Conservation (phyloP, 2,888 invertebrate genomes). For the Drosophila mayaguana region DNA sequence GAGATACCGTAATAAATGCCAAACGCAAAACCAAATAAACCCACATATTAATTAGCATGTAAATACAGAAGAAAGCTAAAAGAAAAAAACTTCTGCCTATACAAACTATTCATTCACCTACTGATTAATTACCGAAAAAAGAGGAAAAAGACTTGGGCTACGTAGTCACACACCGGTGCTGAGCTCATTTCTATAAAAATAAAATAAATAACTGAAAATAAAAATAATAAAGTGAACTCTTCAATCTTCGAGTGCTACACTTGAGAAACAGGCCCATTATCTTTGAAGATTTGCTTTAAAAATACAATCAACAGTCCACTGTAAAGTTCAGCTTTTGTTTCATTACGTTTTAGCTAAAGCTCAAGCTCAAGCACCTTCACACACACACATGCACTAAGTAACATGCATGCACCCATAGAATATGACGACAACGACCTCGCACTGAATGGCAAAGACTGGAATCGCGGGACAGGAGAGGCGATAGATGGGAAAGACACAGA, state of each 20-base stretch:
- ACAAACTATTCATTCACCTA: neutral
- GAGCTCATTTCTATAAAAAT: constrained; percentile 52
- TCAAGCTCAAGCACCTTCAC: constrained; percentile 50
- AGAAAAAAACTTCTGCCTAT: constrained; percentile 11
- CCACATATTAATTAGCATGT: constrained; percentile 15
- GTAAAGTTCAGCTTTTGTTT: constrained; percentile 48
- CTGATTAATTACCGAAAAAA: neutral
- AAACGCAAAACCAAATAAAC: constrained; percentile 34
- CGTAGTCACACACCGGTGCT: constrained; percentile 7
- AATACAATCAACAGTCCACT: constrained; percentile 25
- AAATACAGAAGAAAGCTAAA: constrained; percentile 8
- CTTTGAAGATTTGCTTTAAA: constrained; percentile 41
- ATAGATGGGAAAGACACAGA: constrained; percentile 17
- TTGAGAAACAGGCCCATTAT: constrained; percentile 48
- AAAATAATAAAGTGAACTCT: constrained; percentile 26
- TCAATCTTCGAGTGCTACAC: constrained; percentile 49
- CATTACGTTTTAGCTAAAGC: constrained; percentile 40
- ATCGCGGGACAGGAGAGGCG: neutral
- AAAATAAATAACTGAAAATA: constrained; percentile 6
- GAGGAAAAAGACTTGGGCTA: neutral
- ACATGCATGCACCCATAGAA: constrained; percentile 14
- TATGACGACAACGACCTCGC: constrained; percentile 51
- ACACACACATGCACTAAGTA: constrained; percentile 10
- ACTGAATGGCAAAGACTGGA: constrained; percentile 28
- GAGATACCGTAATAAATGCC: constrained; percentile 39